Evolutionary conservation across 35 echinoderm and acorn worm genomes (phyloP), one percentile per base, ranked within the genome.

Genomic region (Stichopus chloronotus): DNA sequence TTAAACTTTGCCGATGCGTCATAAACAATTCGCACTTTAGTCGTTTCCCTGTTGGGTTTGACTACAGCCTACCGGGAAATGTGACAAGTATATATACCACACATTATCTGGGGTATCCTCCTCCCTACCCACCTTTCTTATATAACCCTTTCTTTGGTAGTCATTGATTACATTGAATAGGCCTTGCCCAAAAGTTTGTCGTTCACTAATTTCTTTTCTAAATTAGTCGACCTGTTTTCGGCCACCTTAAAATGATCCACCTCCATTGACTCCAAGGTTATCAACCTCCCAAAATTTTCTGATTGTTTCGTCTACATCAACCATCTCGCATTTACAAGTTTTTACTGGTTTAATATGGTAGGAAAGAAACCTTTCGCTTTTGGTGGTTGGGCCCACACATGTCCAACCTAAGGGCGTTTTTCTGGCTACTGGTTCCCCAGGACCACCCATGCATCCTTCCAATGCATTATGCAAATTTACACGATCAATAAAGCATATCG

Each of bases 231-330:
- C 52, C 92, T 60, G 55, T 93, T 87, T 58, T 72, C 52, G 9
- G 92, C 92, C 53, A 88, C 69, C 63, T 25, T 88, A 5, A 63
- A 22, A 58, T 63, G 57, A 16, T 58, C 6, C 20, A 58, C 12
- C 19, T 12, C 7, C 63, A 13, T 25, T 23, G 22, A 19, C 12
- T 16, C 83, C 13, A 16, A 5, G 11, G 5, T 25, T 93, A 52
- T 93, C 92, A 17, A 93, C 19, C 59, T 93, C 92, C 81, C 92
- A 93, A 59, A 86, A 93, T 58, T 87, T 93, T 43, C 43, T 12
- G 25, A 88, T 13, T 7, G 9, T 11, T 10, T 22, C 1, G 57
- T 61, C 85, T 22, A 88, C 85, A 57, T 59, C 14, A 5, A 5
- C 16, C 12, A 52, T 10, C 5, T 76, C 88, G 9, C 88, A 90